Percentiles rank a stretch among this genome's conserved stretches.
Evolutionary conservation across 2,797 vertebrate genomes (phyloP).

Genomic region (Hippopotamyrus pictus): DNA sequence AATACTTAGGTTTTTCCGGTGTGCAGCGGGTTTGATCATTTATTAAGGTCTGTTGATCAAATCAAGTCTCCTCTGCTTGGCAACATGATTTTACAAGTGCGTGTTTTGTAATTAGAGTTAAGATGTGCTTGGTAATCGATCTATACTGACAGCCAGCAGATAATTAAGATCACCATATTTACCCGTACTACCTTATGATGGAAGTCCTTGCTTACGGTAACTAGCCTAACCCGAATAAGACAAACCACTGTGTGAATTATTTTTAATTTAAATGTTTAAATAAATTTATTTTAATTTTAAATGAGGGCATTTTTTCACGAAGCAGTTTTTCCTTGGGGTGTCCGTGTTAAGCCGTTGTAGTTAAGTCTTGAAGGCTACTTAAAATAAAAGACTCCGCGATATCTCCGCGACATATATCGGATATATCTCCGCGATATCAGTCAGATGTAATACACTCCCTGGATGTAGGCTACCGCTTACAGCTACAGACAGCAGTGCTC

Average conservation of each 20-base stretch:
- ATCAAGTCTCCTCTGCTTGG: background rate
- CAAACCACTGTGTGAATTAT: background rate
- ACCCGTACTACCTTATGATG: background rate
- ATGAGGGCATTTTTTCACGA: background rate
- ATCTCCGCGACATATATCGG: no score
- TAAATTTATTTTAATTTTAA: background rate
- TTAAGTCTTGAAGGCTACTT: background rate
- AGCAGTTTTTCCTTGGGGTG: background rate
- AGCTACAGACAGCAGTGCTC: background rate
- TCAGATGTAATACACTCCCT: background rate
- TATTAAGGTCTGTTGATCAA: background rate
- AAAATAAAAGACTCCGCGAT: background rate
- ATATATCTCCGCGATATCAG: background rate
- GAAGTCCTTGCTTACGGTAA: background rate
- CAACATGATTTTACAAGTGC: background rate
- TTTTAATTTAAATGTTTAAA: background rate
- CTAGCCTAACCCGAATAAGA: background rate
- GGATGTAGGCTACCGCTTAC: background rate
- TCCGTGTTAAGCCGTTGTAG: background rate
- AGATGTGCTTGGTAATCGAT: background rate
- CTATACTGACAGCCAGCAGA: background rate
- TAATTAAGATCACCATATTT: background rate
- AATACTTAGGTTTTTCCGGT: background rate
- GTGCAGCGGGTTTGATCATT: background rate
- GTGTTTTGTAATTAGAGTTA: background rate